These are phyloP conservation scores for Latrodectus geometricus DNA, from an alignment of 1,140 invertebrate species.

Conservation along the genomic window DNA sequence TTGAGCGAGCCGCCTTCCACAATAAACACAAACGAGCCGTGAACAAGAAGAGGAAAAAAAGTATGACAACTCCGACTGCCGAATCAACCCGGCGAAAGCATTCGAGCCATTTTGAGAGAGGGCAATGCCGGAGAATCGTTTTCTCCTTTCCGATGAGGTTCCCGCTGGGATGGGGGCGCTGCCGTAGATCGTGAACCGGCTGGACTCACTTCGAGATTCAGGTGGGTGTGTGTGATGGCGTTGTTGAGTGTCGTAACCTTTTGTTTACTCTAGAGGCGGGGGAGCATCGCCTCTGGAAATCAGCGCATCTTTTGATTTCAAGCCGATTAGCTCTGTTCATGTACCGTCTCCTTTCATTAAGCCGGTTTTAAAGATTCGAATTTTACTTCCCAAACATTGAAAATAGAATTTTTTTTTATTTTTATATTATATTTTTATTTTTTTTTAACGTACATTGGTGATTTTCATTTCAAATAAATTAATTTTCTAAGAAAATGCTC, in stretches of 20 bases:
- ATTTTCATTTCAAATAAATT: too few species aligned
- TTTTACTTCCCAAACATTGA: background rate
- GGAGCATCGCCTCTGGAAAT: background rate
- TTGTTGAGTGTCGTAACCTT: conserved; percentile 11
- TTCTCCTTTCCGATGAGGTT: background rate
- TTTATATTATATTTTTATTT: too few species aligned
- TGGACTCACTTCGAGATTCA: conserved; percentile 31
- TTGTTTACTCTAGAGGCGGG: conserved; percentile 6
- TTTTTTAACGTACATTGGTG: too few species aligned
- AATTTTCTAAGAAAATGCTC: too few species aligned
- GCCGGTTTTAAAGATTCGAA: background rate
- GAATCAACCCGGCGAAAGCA: conserved; percentile 32
- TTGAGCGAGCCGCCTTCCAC: conserved; percentile 7
- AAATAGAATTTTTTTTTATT: too few species aligned
- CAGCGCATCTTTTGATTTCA: background rate
- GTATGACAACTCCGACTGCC: conserved; percentile 4
- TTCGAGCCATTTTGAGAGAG: conserved; percentile 54
- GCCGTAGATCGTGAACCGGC: conserved; percentile 13
- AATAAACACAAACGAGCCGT: background rate
- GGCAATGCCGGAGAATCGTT: conserved; percentile 1
- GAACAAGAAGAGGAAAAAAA: background rate
- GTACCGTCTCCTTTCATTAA: background rate
- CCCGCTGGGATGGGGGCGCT: conserved; percentile 34
- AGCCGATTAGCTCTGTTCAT: background rate
- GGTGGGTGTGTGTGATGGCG: conserved; percentile 26